Conservation (phyloP, 2,113 vertebrate species). For the Myiozetetes cayanensis region DNA sequence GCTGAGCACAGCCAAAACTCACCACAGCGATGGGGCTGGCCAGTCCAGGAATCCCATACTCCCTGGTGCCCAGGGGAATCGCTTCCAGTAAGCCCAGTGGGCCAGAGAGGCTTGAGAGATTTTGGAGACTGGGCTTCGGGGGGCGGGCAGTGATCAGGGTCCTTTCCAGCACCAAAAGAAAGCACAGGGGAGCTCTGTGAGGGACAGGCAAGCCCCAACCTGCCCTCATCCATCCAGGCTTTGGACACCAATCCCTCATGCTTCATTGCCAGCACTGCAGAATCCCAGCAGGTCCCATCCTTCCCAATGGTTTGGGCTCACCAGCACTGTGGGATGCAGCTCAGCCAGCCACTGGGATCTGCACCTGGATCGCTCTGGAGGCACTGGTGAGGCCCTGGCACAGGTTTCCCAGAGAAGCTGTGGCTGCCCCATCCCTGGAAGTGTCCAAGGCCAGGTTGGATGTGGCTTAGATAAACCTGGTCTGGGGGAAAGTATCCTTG, state of each 20-base stretch:
- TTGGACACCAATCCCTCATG: not conserved
- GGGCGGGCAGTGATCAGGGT: not conserved
- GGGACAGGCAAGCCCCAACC: rapidly evolving
- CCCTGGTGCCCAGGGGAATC: not conserved
- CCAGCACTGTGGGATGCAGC: not conserved
- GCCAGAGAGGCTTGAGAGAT: not conserved
- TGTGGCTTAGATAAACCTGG: rapidly evolving
- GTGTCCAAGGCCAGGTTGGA: not conserved
- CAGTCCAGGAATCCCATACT: not conserved
- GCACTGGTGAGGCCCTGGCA: not conserved
- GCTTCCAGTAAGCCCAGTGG: not conserved
- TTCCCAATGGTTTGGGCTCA: not conserved
- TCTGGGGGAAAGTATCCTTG: not conserved
- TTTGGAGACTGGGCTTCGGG: not conserved
- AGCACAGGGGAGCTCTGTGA: not conserved
- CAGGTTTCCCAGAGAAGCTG: not conserved
- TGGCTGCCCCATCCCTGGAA: not conserved
- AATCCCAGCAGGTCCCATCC: not conserved
- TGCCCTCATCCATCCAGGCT: rapidly evolving
- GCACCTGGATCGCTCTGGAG: not conserved
- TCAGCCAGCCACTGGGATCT: not conserved
- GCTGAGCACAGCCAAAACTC: not conserved
- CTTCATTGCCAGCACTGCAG: not conserved
- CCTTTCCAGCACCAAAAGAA: not conserved
- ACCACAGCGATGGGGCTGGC: not conserved